Conservation (phyloP, 2,113 vertebrate species). For the Ophthalmolycus amberensis region DNA sequence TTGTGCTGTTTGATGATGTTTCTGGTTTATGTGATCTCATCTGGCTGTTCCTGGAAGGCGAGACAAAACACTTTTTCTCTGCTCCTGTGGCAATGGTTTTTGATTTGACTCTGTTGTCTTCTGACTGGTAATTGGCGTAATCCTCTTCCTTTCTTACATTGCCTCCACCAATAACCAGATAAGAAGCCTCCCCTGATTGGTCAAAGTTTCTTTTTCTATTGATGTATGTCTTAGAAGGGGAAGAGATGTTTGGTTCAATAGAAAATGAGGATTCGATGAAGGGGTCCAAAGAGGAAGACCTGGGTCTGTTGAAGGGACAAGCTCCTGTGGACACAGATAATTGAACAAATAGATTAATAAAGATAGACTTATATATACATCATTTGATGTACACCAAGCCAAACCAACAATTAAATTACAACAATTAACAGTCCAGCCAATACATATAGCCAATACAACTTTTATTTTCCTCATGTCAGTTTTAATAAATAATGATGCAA, state of each 20-base stretch:
- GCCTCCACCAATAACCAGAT: slow-evolving; percentile 73
- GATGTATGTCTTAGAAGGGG: slow-evolving; percentile 50
- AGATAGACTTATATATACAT: background rate
- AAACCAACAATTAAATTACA: slow-evolving; percentile 53
- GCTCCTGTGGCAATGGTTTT: slow-evolving; percentile 25
- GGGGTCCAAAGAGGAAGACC: slow-evolving; percentile 80
- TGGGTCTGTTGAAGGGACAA: slow-evolving; percentile 64
- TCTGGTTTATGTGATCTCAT: too few relatives aligned
- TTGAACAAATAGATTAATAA: slow-evolving; percentile 23
- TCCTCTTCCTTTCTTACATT: slow-evolving; percentile 60
- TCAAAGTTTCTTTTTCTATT: slow-evolving; percentile 40
- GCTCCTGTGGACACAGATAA: slow-evolving; percentile 75
- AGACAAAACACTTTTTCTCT: slow-evolving; percentile 30
- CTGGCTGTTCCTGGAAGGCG: too few relatives aligned
- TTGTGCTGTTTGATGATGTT: too few relatives aligned
- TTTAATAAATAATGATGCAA: too few relatives aligned
- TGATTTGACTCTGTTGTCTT: slow-evolving; percentile 42
- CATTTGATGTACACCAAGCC: slow-evolving; percentile 51
- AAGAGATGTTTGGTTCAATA: slow-evolving; percentile 34
- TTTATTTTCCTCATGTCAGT: too few relatives aligned
- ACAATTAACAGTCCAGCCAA: slow-evolving; percentile 70
- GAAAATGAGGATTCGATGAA: slow-evolving; percentile 71
- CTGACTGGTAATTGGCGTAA: slow-evolving; percentile 66
- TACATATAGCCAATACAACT: slow-evolving; percentile 38
- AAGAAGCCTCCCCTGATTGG: slow-evolving; percentile 71